These are phyloP conservation scores for Scaptomyza hsui DNA, from an alignment of 1,140 invertebrate species.

Conservation along the genomic window DNA sequence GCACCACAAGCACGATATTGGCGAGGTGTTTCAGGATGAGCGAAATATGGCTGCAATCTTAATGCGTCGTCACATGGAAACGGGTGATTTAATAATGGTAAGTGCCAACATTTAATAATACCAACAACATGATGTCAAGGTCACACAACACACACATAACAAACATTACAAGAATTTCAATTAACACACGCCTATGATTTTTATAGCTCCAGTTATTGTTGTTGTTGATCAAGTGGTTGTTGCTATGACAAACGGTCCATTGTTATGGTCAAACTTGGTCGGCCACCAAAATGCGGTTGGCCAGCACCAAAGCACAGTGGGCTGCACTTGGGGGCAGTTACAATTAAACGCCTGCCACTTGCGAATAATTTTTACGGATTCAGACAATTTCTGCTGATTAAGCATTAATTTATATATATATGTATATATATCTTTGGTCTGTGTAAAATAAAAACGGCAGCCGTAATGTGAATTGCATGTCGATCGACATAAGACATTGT, in stretches of 20 bases:
- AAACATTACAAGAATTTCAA: slow-evolving; percentile 71
- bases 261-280: slow-evolving; percentile 60
- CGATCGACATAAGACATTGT: slow-evolving; percentile 37
- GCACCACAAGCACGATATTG: slow-evolving; percentile 88
- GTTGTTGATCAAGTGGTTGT: not conserved
- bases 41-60: slow-evolving; percentile 93
- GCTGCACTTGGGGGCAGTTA: slow-evolving; percentile 57
- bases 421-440: too few relatives aligned
- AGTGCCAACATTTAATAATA: slow-evolving; percentile 79
- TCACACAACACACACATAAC: slow-evolving; percentile 41
- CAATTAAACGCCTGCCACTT: slow-evolving; percentile 75
- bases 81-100: slow-evolving; percentile 93
- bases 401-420: slow-evolving; percentile 72
- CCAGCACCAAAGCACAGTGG: slow-evolving; percentile 36
- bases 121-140: slow-evolving; percentile 42
- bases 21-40: slow-evolving; percentile 94
- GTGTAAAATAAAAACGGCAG: slow-evolving; percentile 32
- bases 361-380: slow-evolving; percentile 77
- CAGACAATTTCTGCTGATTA: slow-evolving; percentile 78
- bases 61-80: slow-evolving; percentile 89
- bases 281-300: slow-evolving; percentile 47
- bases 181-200: slow-evolving; percentile 46
- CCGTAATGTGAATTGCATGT: slow-evolving; percentile 62
- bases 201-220: slow-evolving; percentile 18
- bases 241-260: slow-evolving; percentile 65